These are phyloP conservation scores for Conistra vaccinii DNA, from an alignment of 2,888 invertebrate genomes.

Conservation along the genomic window DNA sequence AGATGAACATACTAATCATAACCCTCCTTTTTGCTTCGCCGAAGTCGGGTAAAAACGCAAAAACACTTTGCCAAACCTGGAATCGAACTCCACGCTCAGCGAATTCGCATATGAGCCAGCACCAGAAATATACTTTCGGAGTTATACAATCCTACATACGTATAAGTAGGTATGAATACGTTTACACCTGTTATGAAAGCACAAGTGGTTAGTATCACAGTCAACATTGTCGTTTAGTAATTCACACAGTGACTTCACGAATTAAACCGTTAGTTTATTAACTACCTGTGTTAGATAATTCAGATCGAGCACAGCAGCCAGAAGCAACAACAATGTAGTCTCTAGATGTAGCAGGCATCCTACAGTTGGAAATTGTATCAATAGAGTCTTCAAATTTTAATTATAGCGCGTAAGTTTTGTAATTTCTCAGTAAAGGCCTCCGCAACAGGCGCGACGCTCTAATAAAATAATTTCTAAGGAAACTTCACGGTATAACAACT, in stretches of 20 bases:
- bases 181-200: constrained; percentile 39
- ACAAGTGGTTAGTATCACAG: constrained; percentile 9
- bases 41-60: too few relatives aligned
- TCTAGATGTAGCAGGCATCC: background rate
- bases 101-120: background rate
- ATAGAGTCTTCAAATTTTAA: background rate
- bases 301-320: background rate
- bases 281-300: constrained; percentile 20
- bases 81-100: background rate
- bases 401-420: background rate
- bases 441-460: too few relatives aligned
- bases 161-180: constrained; percentile 16
- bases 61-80: background rate
- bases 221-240: constrained; percentile 23
- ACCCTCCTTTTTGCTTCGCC: too few relatives aligned
- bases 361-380: background rate
- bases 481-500: too few relatives aligned
- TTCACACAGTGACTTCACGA: constrained; percentile 38
- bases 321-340: background rate
- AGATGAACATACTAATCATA: too few relatives aligned
- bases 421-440: background rate
- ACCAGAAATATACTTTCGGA: constrained; percentile 24
- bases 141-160: constrained; percentile 36
- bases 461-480: too few relatives aligned
- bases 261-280: constrained; percentile 18